These are phyloP conservation scores for Euproctis similis DNA, from an alignment of 2,888 invertebrate genomes.

Conservation along the genomic window DNA sequence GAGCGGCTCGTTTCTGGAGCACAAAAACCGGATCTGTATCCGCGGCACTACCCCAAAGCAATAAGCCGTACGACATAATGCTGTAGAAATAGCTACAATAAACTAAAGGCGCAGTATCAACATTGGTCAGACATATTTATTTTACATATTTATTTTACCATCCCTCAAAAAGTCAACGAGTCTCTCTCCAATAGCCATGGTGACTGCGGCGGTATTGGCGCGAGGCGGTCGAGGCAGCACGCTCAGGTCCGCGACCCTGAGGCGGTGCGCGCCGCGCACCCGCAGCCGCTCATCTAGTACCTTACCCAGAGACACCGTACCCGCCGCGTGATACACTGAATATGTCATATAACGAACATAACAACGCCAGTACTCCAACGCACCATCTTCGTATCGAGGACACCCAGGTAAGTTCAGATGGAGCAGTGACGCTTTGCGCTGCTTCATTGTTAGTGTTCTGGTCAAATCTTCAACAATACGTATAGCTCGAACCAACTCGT, in stretches of 20 bases:
- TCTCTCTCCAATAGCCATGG: slow-evolving; percentile 43
- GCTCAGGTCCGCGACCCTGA: slow-evolving; percentile 43
- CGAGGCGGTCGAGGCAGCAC: slow-evolving; percentile 33
- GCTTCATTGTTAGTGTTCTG: slow-evolving; percentile 23
- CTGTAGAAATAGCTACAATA: too few relatives aligned
- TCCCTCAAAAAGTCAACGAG: slow-evolving; percentile 1
- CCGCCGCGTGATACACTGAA: slow-evolving; percentile 41
- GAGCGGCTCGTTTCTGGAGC: too few relatives aligned
- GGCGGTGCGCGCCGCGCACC: slow-evolving; percentile 32
- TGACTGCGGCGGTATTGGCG: slow-evolving; percentile 42
- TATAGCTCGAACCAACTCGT: slow-evolving; percentile 32
- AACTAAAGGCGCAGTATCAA: too few relatives aligned
- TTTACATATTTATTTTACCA: too few relatives aligned
- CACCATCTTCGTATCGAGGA: slow-evolving; percentile 15
- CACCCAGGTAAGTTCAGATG: slow-evolving; percentile 31
- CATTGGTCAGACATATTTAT: too few relatives aligned
- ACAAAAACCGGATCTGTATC: too few relatives aligned
- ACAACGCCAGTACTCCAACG: slow-evolving; percentile 39
- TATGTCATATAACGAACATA: slow-evolving; percentile 45
- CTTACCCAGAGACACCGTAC: slow-evolving; percentile 36
- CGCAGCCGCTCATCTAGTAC: slow-evolving; percentile 39
- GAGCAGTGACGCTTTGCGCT: slow-evolving; percentile 29
- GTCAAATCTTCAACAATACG: slow-evolving; percentile 33
- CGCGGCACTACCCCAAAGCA: too few relatives aligned
- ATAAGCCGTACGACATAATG: too few relatives aligned